phyloP scores from a whole-genome alignment of 2,888 invertebrate species.

The Hirudinaria manillensis region DNA sequence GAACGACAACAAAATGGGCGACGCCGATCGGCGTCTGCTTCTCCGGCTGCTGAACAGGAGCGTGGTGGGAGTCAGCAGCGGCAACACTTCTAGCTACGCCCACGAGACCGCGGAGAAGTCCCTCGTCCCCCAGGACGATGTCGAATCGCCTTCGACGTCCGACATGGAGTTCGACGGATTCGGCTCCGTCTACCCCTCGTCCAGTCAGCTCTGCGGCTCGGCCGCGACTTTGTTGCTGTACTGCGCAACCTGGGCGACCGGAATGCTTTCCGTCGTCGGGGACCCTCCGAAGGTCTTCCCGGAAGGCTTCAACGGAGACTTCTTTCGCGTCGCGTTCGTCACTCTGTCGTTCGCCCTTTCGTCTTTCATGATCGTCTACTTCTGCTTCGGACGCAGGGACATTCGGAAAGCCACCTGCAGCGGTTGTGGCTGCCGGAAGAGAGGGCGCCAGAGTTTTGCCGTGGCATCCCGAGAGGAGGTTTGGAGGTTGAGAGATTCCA shows the following conservation, averaged over 20 bases:
- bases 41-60: neutral
- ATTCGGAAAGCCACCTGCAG: constrained; percentile 9
- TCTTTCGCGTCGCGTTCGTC: constrained; percentile 9
- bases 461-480: too few relatives aligned
- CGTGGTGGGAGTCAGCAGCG: neutral
- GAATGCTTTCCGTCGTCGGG: neutral
- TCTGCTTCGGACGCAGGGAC: constrained; percentile 18
- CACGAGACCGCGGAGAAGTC: too few relatives aligned
- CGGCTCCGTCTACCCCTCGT: constrained; percentile 6
- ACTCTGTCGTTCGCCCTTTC: constrained; percentile 2
- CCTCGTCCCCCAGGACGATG: too few relatives aligned
- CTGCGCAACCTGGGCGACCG: constrained; percentile 15
- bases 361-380: constrained; percentile 23
- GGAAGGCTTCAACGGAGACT: neutral
- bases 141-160: too few relatives aligned
- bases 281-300: neutral
- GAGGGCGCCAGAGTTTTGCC: neutral
- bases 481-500: too few relatives aligned
- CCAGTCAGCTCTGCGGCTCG: constrained; percentile 23
- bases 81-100: neutral
- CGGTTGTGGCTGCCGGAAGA: neutral
- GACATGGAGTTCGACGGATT: constrained; percentile 12
- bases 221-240: constrained; percentile 8
- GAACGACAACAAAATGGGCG: neutral
- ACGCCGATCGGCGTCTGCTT: neutral